These are phyloP conservation scores for Lepas anatifera DNA, from an alignment of 2,888 invertebrate genomes.

Conservation along the genomic window DNA sequence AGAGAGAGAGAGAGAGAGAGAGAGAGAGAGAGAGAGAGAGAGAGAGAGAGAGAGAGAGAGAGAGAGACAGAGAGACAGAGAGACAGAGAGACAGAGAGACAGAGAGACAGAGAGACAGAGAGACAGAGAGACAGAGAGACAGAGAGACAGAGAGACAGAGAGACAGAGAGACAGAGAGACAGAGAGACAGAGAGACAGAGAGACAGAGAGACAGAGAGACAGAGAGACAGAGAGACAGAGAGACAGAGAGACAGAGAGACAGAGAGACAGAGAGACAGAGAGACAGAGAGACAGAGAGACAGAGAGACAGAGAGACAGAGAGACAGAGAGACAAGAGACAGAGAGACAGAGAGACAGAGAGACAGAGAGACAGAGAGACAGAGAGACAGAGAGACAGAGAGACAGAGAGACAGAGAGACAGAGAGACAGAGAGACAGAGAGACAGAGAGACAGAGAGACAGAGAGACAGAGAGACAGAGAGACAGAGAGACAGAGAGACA, in stretches of 20 bases:
- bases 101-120: background rate
- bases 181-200: slow-evolving; percentile 2
- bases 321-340: too few species aligned
- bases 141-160: background rate
- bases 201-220: slow-evolving; percentile 6
- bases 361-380: too few species aligned
- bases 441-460: too few species aligned
- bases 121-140: background rate
- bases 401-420: too few species aligned
- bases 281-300: too few species aligned
- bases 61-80: background rate
- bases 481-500: too few species aligned
- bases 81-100: background rate
- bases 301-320: too few species aligned
- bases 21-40: slow-evolving; percentile 1
- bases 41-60: slow-evolving; percentile 5
- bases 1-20: slow-evolving; percentile 6
- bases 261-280: background rate
- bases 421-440: too few species aligned
- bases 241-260: background rate
- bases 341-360: too few species aligned
- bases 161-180: background rate
- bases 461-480: too few species aligned
- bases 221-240: slow-evolving; percentile 3
- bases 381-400: too few species aligned